Conservation (phyloP, 2,888 invertebrate genomes). For the Dorcus parallelipipedus region DNA sequence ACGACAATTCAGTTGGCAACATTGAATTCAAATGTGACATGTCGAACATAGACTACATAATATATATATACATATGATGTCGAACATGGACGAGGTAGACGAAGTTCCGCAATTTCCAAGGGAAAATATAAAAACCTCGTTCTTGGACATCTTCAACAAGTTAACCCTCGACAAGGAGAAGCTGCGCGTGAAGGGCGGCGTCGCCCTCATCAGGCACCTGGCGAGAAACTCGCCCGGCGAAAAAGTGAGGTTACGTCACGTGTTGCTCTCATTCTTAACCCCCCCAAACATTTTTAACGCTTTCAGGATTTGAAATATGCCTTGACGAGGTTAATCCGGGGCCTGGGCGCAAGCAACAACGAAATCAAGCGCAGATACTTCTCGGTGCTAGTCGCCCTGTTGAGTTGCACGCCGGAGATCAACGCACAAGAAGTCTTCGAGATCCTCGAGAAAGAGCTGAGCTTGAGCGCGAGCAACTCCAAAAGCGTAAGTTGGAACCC, state of each 20-base stretch:
- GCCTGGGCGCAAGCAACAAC: constrained; percentile 66
- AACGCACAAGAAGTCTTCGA: constrained; percentile 56
- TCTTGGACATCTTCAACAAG: constrained; percentile 50
- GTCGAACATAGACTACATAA: constrained; percentile 17
- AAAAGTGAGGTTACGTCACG: constrained; percentile 42
- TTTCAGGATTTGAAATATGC: constrained; percentile 64
- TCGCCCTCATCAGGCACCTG: constrained; percentile 48
- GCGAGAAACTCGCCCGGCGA: constrained; percentile 35
- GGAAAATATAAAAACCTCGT: constrained; percentile 38
- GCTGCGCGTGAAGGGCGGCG: constrained; percentile 46
- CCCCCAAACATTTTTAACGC: constrained; percentile 49
- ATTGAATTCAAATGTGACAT: constrained; percentile 3
- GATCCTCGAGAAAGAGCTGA: constrained; percentile 63
- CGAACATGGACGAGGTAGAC: constrained; percentile 13
- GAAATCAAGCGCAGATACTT: constrained; percentile 67
- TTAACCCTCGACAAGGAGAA: constrained; percentile 44
- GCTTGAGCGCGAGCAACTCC: constrained; percentile 56
- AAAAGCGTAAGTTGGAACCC: constrained; percentile 60
- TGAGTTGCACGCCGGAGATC: constrained; percentile 53
- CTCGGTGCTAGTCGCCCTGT: constrained; percentile 61
- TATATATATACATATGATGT: too few relatives aligned
- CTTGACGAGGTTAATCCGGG: constrained; percentile 66
- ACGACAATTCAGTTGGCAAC: background rate
- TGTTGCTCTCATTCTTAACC: background rate
- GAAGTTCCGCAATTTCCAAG: constrained; percentile 16